phyloP scores from a whole-genome alignment of 2,113 vertebrate species.

The Pachycephala philippinensis region DNA sequence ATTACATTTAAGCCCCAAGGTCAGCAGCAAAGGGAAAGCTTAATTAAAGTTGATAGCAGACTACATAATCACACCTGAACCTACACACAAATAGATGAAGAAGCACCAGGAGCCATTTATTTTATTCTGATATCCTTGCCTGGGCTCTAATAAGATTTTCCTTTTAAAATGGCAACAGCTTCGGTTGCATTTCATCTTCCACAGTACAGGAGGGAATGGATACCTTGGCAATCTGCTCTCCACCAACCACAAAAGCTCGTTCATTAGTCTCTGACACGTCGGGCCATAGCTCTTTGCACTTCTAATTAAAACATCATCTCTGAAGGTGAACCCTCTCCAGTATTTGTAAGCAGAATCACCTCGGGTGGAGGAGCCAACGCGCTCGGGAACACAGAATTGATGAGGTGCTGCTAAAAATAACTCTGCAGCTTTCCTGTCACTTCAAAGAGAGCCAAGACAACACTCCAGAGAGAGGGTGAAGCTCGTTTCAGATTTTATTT shows the following conservation, averaged over 20 bases:
- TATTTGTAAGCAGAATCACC: conserved; percentile 9
- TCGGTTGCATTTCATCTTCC: neutral
- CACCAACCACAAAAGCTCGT: neutral
- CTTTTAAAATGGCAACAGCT: neutral
- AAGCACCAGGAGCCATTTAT: neutral
- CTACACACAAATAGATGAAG: conserved; percentile 17
- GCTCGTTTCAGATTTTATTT: neutral
- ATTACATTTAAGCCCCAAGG: conserved; percentile 7
- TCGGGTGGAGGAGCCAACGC: neutral
- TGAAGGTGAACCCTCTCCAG: conserved; percentile 45
- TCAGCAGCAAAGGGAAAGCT: conserved; percentile 15
- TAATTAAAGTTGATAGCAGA: conserved; percentile 42
- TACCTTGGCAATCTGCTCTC: conserved; percentile 16
- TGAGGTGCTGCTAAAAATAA: conserved; percentile 28
- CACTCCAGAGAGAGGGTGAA: neutral
- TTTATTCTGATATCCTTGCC: neutral
- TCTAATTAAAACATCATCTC: conserved; percentile 30
- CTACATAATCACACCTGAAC: conserved; percentile 27
- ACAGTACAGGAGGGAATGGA: neutral
- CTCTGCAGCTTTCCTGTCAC: neutral
- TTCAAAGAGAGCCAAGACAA: neutral
- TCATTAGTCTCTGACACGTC: conserved; percentile 1
- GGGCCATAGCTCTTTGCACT: conserved; percentile 15
- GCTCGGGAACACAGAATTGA: neutral
- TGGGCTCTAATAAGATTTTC: conserved; percentile 9